phyloP scores from a whole-genome alignment of 2,888 invertebrate genomes.

The Pantelozetes paolii region DNA sequence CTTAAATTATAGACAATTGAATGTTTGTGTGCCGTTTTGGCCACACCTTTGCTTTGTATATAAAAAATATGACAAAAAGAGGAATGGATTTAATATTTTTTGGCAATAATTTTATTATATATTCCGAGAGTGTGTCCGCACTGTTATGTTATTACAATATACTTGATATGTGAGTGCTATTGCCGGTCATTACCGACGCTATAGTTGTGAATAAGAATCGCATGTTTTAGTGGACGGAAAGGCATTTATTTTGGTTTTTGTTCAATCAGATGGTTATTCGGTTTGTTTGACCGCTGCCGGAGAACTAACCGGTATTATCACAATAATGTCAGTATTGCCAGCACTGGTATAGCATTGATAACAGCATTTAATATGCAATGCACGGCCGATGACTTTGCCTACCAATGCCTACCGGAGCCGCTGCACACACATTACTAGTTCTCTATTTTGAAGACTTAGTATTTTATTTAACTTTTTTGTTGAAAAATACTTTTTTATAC shows the following conservation, averaged over 20 bases:
- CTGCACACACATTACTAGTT: constrained; percentile 1
- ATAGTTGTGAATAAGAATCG: constrained; percentile 20
- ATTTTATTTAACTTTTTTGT: constrained; percentile 7
- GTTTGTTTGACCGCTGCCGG: constrained; percentile 24
- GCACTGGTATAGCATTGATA: constrained; percentile 26
- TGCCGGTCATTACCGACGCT: background rate
- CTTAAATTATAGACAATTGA: background rate
- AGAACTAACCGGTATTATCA: constrained; percentile 19
- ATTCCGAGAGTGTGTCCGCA: constrained; percentile 11
- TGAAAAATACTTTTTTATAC: background rate
- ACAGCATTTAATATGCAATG: constrained; percentile 19
- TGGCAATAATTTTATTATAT: background rate
- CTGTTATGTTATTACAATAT: background rate
- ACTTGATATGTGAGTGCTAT: constrained; percentile 6
- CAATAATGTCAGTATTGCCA: constrained; percentile 24
- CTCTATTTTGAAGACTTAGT: background rate
- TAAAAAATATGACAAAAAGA: background rate
- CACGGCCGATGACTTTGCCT: constrained; percentile 21
- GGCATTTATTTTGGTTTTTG: constrained; percentile 20
- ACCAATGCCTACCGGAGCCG: background rate
- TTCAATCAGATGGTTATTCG: constrained; percentile 29
- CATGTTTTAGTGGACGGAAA: constrained; percentile 14
- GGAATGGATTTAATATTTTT: constrained; percentile 5
- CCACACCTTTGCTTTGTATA: background rate
- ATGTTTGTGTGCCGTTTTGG: background rate